Evolutionary conservation across 92 coral and sea anemone species (phyloP).

Genomic region (Actinostola sp.): DNA sequence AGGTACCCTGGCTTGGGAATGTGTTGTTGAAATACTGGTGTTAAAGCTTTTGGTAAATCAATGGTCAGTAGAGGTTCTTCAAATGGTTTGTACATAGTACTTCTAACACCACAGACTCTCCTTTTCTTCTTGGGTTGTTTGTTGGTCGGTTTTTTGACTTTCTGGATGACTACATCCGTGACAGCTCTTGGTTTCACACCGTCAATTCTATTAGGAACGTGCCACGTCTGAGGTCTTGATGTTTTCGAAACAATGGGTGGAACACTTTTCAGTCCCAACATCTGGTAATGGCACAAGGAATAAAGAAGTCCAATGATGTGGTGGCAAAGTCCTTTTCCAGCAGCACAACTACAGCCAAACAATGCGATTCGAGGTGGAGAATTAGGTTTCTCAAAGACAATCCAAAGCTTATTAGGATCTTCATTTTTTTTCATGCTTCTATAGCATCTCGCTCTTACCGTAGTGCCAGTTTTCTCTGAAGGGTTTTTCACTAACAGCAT

Average conservation of each 20-base stretch:
- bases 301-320: slow-evolving; percentile 34
- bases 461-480: neutral
- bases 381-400: slow-evolving; percentile 7
- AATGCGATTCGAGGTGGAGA: neutral
- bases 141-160: slow-evolving; percentile 14
- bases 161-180: slow-evolving; percentile 19
- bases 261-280: slow-evolving; percentile 6
- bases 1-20: slow-evolving; percentile 18
- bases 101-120: slow-evolving; percentile 18
- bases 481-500: slow-evolving; percentile 16
- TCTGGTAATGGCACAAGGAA: slow-evolving; percentile 22
- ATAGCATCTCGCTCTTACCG: slow-evolving; percentile 31
- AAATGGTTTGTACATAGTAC: slow-evolving; percentile 22
- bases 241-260: slow-evolving; percentile 35
- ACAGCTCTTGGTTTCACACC: slow-evolving; percentile 34
- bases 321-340: slow-evolving; percentile 37
- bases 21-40: neutral
- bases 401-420: slow-evolving; percentile 21
- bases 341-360: slow-evolving; percentile 27
- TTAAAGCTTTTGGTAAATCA: neutral
- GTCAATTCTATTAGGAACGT: slow-evolving; percentile 42
- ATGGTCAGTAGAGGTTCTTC: neutral
- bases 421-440: slow-evolving; percentile 21
- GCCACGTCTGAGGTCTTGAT: slow-evolving; percentile 47
- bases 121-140: slow-evolving; percentile 24